phyloP scores from a whole-genome alignment of 2,888 invertebrate genomes.

The Sarcophaga carnaria region DNA sequence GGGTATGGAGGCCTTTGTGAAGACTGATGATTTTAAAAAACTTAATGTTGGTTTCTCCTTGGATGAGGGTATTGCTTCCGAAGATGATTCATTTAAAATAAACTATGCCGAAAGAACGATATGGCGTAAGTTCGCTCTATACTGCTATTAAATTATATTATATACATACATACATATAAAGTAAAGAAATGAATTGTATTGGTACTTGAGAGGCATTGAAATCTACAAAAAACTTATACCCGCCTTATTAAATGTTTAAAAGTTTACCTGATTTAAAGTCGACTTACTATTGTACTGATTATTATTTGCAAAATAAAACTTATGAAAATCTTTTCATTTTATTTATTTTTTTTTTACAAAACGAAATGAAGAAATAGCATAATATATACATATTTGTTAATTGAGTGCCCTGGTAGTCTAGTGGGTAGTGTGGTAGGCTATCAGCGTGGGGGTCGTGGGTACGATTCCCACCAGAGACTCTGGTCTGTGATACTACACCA shows the following conservation, averaged over 20 bases:
- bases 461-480: too few species aligned
- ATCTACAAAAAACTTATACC: slow-evolving; percentile 84
- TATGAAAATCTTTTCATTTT: background rate
- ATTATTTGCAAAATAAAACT: background rate
- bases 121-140: slow-evolving; percentile 85
- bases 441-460: too few species aligned
- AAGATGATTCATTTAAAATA: slow-evolving; percentile 85
- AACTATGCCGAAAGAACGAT: slow-evolving; percentile 86
- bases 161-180: too few species aligned
- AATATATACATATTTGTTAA: too few species aligned
- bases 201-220: slow-evolving; percentile 90
- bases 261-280: background rate
- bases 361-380: too few species aligned
- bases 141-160: background rate
- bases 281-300: background rate
- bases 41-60: slow-evolving; percentile 90
- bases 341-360: too few species aligned
- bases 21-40: slow-evolving; percentile 85
- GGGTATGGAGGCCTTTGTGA: slow-evolving; percentile 88
- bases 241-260: slow-evolving; percentile 76
- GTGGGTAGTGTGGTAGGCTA: too few species aligned
- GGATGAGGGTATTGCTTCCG: slow-evolving; percentile 91
- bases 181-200: background rate
- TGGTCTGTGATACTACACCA: too few species aligned
- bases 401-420: too few species aligned